phyloP scores from a whole-genome alignment of 2,797 vertebrate species.

The Coilia nasus region DNA sequence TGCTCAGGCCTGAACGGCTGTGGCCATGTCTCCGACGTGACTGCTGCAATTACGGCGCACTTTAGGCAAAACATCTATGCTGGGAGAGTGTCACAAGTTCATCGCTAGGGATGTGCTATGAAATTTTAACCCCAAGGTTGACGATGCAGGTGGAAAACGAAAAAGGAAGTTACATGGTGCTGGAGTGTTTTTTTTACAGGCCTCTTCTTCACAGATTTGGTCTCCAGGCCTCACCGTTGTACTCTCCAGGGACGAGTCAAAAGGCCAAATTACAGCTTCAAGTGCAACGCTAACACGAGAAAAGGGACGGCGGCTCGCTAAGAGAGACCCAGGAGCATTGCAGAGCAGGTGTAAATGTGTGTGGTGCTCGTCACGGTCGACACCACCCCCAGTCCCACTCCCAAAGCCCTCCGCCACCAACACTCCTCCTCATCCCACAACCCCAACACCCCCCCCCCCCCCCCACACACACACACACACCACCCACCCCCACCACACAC shows the following conservation, averaged over 20 bases:
- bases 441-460: background rate
- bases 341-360: slow-evolving; percentile 47
- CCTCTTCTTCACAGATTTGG: background rate
- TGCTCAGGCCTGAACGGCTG: background rate
- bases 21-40: slow-evolving; percentile 21
- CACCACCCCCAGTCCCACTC: background rate
- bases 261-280: slow-evolving; percentile 17
- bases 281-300: slow-evolving; percentile 29
- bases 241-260: background rate
- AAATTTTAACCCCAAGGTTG: background rate
- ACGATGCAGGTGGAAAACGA: background rate
- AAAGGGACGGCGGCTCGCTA: slow-evolving; percentile 7
- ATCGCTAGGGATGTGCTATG: background rate
- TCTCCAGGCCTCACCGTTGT: slow-evolving; percentile 10
- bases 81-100: background rate
- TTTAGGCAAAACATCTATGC: background rate
- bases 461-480: too few species aligned
- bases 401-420: slow-evolving; percentile 16
- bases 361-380: slow-evolving; percentile 8
- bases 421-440: background rate
- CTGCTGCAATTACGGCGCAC: slow-evolving; percentile 39
- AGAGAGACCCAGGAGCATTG: slow-evolving; percentile 5
- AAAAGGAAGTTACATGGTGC: background rate
- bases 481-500: slow-evolving; percentile 36
- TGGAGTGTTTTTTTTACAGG: background rate